phyloP scores from a whole-genome alignment of 2,797 vertebrate species.

The Rhinophrynus dorsalis region DNA sequence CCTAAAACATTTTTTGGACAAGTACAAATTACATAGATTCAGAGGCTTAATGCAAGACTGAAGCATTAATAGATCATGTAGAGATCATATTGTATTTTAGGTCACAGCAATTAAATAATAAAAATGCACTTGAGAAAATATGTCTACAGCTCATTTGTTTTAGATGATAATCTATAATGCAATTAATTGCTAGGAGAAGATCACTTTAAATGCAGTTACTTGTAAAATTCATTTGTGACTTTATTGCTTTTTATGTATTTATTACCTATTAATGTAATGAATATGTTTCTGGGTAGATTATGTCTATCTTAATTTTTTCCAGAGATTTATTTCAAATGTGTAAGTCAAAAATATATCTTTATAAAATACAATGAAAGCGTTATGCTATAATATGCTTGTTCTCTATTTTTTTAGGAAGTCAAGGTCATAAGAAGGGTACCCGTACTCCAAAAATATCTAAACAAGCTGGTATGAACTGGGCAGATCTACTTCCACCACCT shows the following conservation, averaged over 20 bases:
- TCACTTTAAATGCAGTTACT: conserved; percentile 63
- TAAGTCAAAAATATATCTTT: background rate
- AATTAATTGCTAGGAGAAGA: conserved; percentile 82
- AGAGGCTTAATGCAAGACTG: conserved; percentile 82
- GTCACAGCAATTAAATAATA: conserved; percentile 85
- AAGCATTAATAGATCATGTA: conserved; percentile 88
- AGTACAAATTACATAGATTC: conserved; percentile 87
- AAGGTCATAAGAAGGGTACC: conserved; percentile 93
- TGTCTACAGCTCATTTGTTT: conserved; percentile 89
- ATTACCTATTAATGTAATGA: conserved; percentile 64
- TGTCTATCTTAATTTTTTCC: conserved; percentile 5
- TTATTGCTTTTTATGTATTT: conserved; percentile 64
- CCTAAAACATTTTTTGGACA: conserved; percentile 80
- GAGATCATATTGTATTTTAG: conserved; percentile 84
- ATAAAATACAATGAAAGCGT: conserved; percentile 8
- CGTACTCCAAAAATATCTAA: conserved; percentile 89
- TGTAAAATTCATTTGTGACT: conserved; percentile 64
- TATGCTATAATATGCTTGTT: background rate
- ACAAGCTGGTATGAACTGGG: conserved; percentile 95
- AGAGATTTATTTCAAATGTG: conserved; percentile 21
- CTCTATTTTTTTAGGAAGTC: conserved; percentile 81
- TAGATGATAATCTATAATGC: conserved; percentile 79
- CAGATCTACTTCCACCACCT: conserved; percentile 92
- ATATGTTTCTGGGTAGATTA: conserved; percentile 17
- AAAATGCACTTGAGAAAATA: conserved; percentile 71